Base-by-base conservation (phyloP, 2,888 invertebrate genomes). In the Anthophora plumipes region DNA sequence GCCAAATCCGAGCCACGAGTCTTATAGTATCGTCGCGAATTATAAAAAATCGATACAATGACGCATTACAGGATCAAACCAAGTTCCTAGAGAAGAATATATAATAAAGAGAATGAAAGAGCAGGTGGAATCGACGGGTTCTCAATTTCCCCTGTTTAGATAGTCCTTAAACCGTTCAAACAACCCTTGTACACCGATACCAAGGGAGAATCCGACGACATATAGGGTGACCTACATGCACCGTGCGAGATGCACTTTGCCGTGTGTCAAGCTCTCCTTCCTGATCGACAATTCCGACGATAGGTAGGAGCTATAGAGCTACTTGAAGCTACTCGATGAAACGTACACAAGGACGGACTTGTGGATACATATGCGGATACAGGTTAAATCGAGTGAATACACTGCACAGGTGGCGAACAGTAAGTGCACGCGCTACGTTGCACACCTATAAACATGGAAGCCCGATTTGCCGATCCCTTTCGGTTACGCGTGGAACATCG, bases 391-490 rank as follows among this genome's bases (percentile, higher is more conserved):
- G 61, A 76, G 83, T 60, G 83, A 76, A 82, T 80, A 80, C 80
- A 70, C 66, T 70, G 72, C 63, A 73, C 69, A 82, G 80, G 77
- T 82, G 79, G 76, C 37, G 75, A 60, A 68, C 78, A 74, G 84
- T 84, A 84, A 85, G 86, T 77, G 81, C 75, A 81, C 75, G 79
- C 81, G 79, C 57, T 70, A 73, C 75, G 67, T n/a, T 77, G 77
- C 76, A 77, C 48, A 52, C 39, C 78, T 70, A 79, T 80, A 85
- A 88, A 88, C 87, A 83, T 39, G 86, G 66, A 63, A 85, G 71
- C 69, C 67, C 79, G 85, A 82, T 82, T 71, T 59, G 54, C 39
- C 80, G 83, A 86, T 88, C 85, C 80, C 80, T 85, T 83, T 85
- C 79, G 86, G 74, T 82, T 85, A 80, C 81, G 64, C 61, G 64